Conservation (phyloP, 1,140 invertebrate species). For the Scaptomyza montana region DNA sequence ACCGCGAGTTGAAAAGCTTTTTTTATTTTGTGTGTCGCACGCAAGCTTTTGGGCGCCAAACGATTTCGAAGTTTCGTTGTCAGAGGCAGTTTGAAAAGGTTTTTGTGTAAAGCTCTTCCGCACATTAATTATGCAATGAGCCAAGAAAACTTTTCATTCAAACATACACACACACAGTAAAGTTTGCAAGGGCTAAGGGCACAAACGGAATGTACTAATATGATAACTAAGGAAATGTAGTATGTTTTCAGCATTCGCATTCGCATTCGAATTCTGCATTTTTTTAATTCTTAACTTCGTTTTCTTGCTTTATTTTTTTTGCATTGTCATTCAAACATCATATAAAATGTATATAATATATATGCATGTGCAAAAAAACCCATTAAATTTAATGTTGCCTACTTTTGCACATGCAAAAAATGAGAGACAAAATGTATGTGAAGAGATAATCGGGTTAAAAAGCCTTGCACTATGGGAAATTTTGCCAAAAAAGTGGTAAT, state of each 20-base stretch:
- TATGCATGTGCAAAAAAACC: neutral
- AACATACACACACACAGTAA: neutral
- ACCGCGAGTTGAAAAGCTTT: constrained; percentile 4
- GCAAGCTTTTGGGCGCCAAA: constrained; percentile 14
- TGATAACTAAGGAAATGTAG: neutral
- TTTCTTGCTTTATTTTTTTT: neutral
- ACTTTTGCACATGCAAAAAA: constrained; percentile 9
- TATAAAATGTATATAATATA: too few relatives aligned
- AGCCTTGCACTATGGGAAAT: too few relatives aligned
- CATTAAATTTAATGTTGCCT: constrained; percentile 11
- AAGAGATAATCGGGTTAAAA: neutral
- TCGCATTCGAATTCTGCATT: too few relatives aligned
- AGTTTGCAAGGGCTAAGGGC: neutral
- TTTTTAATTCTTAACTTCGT: neutral
- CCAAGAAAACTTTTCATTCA: constrained; percentile 54
- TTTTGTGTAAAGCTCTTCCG: constrained; percentile 47
- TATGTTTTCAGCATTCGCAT: too few relatives aligned
- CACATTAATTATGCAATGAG: constrained; percentile 66
- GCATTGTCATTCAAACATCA: neutral
- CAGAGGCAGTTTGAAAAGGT: constrained; percentile 5
- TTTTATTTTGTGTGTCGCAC: neutral
- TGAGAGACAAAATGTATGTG: neutral
- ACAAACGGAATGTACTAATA: neutral
- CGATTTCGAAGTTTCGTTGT: constrained; percentile 1
- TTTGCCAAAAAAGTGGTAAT: too few relatives aligned